phyloP scores from a whole-genome alignment of 92 coral and sea anemone species.

The Porites divaricata region DNA sequence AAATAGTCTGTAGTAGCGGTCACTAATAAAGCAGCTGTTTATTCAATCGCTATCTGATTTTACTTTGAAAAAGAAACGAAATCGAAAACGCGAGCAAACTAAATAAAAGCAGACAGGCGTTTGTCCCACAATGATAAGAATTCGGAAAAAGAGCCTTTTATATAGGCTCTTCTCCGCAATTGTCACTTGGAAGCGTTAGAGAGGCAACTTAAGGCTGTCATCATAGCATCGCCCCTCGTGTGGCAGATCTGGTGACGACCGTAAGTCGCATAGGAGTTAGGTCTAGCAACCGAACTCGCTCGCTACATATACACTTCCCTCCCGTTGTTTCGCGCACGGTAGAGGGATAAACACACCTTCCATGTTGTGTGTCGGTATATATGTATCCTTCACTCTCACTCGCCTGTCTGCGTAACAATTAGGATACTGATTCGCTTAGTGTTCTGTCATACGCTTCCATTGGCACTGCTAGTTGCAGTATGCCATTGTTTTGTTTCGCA shows the following conservation, averaged over 20 bases:
- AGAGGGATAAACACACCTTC: slow-evolving; percentile 16
- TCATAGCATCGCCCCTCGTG: slow-evolving; percentile 33
- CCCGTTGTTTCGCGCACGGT: slow-evolving; percentile 47
- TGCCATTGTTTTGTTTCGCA: slow-evolving; percentile 61
- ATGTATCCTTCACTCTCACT: slow-evolving; percentile 43
- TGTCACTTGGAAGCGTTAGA: neutral
- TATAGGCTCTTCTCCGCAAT: neutral
- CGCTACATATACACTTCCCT: slow-evolving; percentile 12
- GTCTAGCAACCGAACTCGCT: slow-evolving; percentile 17
- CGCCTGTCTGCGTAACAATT: slow-evolving; percentile 13
- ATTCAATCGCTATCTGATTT: no score
- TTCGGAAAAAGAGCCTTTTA: neutral
- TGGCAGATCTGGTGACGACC: slow-evolving; percentile 37
- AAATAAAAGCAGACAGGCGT: neutral
- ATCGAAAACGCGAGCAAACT: neutral
- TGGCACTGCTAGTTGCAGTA: slow-evolving; percentile 79
- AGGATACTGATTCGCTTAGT: slow-evolving; percentile 36
- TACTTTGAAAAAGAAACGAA: no score
- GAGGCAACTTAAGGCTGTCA: slow-evolving; percentile 24
- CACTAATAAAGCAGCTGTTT: no score
- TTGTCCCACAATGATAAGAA: slow-evolving; percentile 23
- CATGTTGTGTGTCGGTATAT: slow-evolving; percentile 43
- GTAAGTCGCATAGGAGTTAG: slow-evolving; percentile 22
- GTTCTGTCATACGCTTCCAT: slow-evolving; percentile 64
- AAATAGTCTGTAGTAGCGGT: no score